Percentiles rank a stretch among this genome's conserved stretches.
phyloP scores from a whole-genome alignment of 1,140 invertebrate genomes.

The Olivierus martensii region DNA sequence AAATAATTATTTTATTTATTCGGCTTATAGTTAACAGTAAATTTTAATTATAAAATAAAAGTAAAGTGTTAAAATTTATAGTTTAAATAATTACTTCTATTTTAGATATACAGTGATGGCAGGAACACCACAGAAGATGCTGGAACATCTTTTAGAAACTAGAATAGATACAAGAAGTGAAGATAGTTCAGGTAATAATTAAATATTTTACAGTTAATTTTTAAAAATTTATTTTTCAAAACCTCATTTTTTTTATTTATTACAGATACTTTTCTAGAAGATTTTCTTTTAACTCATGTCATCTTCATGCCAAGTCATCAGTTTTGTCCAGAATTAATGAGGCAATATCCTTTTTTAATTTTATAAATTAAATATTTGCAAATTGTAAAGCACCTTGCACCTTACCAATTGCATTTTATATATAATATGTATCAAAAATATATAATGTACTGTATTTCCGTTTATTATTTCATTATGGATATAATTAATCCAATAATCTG shows the following conservation, averaged over 20 bases:
- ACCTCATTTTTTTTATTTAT: neutral
- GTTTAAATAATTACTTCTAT: conserved; percentile 1
- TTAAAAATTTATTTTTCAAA: neutral
- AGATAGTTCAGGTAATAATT: conserved; percentile 25
- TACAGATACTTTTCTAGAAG: conserved; percentile 59
- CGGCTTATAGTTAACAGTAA: too few relatives aligned
- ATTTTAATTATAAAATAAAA: too few relatives aligned
- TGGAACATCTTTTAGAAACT: conserved; percentile 73
- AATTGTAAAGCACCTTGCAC: too few relatives aligned
- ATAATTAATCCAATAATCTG: too few relatives aligned
- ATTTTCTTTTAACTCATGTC: conserved; percentile 75
- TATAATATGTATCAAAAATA: too few relatives aligned
- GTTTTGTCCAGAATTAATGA: conserved; percentile 56
- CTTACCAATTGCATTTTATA: too few relatives aligned
- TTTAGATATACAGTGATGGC: conserved; percentile 75
- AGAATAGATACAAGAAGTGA: conserved; percentile 43
- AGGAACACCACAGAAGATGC: conserved; percentile 71
- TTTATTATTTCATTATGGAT: too few relatives aligned
- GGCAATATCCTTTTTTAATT: conserved; percentile 37
- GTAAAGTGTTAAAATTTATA: too few relatives aligned
- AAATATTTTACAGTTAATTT: neutral
- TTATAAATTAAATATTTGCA: neutral
- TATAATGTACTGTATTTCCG: too few relatives aligned
- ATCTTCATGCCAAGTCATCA: conserved; percentile 68
- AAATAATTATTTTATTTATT: too few relatives aligned